These are phyloP conservation scores for Sapajus apella DNA, from an alignment of 2,113 vertebrate genomes.

Conservation along the genomic window DNA sequence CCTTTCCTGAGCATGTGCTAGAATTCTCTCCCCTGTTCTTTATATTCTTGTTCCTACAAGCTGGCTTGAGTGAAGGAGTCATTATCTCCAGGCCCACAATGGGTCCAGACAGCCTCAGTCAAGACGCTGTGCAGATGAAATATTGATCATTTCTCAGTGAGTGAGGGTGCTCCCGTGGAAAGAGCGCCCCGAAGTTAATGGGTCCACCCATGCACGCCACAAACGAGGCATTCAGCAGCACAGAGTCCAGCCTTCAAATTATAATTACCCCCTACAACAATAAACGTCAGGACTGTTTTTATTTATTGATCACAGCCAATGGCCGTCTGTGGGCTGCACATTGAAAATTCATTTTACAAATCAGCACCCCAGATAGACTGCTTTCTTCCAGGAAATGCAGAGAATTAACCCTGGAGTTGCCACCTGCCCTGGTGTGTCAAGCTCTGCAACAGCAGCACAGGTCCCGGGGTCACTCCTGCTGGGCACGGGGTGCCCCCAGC, in stretches of 20 bases:
- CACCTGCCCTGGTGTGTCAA: background rate
- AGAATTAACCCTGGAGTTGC: conserved; percentile 76
- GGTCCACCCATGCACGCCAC: conserved; percentile 91
- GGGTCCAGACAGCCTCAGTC: conserved; percentile 94
- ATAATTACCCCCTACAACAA: conserved; percentile 91
- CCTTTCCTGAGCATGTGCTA: conserved; percentile 88
- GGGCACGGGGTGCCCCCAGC: accelerated
- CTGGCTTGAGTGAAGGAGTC: conserved; percentile 93
- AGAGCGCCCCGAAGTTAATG: conserved; percentile 89
- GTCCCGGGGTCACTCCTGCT: too few relatives aligned
- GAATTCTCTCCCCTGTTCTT: conserved; percentile 93
- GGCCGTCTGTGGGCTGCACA: conserved; percentile 80
- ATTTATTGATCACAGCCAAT: conserved; percentile 88
- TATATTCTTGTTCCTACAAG: conserved; percentile 97
- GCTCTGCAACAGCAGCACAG: background rate
- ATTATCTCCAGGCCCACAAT: conserved; percentile 95
- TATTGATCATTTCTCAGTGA: conserved; percentile 95
- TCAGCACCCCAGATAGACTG: conserved; percentile 65
- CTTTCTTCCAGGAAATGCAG: conserved; percentile 55
- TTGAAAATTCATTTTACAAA: conserved; percentile 82
- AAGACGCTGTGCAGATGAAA: conserved; percentile 96
- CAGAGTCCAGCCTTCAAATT: conserved; percentile 89
- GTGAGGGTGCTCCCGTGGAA: conserved; percentile 93
- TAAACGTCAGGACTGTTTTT: conserved; percentile 91
- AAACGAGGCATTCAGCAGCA: conserved; percentile 89